Base-by-base conservation (phyloP, 2,888 invertebrate genomes). In the Polydrusus tereticollis region DNA sequence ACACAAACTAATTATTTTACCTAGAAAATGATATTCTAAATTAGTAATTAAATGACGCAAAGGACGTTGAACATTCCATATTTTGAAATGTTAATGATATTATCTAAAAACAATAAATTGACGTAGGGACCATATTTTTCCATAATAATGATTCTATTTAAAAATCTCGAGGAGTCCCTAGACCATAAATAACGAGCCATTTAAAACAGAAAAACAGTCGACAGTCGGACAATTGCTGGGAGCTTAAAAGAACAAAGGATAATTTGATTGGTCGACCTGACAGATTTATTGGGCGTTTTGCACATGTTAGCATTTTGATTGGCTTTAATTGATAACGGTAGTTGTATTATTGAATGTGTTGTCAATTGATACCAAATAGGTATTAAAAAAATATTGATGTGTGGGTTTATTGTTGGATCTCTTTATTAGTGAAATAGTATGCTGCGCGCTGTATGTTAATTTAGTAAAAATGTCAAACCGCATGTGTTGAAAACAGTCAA, bases 301-400 rank as follows among this genome's bases (percentile, higher is more conserved):
- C 78, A 79, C 80, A 80, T 76, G 75, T 81, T 81, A 79, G 78
- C 80, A 80, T 80, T 80, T 80, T 80, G 79, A 81, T 80, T 80
- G 79, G 76, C 73, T 77, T 78, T 77, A 78, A 79, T 77, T 76
- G 76, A 72, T 71, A 41, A 68, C 29, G 14, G 41, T 12, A 59
- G 59, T 38, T 21, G 2, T 18, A 33, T 20, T 38, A 59, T 59
- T 10, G 23, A 41, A 43, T 43, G 7, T 43, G 8, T 59, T 16
- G 41, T 41, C 6, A 10, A 12, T 36, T n/a, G n/a, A n/a, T n/a
- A n/a, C n/a, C n/a, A n/a, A n/a, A n/a, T n/a, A n/a, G n/a, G n/a
- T n/a, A n/a, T n/a, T n/a, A n/a, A n/a, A n/a, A n/a, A n/a, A n/a
- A n/a, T n/a, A n/a, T n/a, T n/a, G n/a, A n/a, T n/a, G n/a, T n/a